phyloP scores from a whole-genome alignment of 2,797 vertebrate genomes.

The Halcyon chelicuti region DNA sequence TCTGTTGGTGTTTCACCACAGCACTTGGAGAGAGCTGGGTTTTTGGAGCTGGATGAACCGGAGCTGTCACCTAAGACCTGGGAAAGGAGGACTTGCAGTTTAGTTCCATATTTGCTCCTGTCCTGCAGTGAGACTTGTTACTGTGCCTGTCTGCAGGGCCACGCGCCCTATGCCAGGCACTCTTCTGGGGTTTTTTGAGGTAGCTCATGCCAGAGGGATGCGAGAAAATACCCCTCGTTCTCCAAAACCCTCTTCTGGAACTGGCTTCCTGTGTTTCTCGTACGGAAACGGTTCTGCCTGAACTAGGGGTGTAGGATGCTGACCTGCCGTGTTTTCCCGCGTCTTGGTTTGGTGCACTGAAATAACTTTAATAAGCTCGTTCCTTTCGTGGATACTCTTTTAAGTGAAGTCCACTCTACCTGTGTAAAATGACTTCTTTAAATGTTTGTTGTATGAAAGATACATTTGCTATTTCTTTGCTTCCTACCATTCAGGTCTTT shows the following conservation, averaged over 20 bases:
- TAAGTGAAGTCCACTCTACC: conserved; percentile 69
- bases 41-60: neutral
- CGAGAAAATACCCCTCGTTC: conserved; percentile 1
- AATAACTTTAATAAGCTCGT: conserved; percentile 63
- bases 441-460: conserved; percentile 60
- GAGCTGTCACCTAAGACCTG: neutral
- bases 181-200: neutral
- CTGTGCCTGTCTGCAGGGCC: neutral
- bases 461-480: conserved; percentile 60
- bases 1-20: neutral
- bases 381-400: conserved; percentile 72
- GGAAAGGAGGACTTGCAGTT: neutral
- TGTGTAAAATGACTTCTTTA: conserved; percentile 61
- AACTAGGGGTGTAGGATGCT: neutral
- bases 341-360: conserved; percentile 74
- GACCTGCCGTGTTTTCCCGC: conserved; percentile 21
- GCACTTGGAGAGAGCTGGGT: neutral
- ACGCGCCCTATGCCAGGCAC: neutral
- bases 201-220: neutral
- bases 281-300: neutral
- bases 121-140: neutral
- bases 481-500: conserved; percentile 71
- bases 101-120: neutral
- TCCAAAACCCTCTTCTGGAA: conserved; percentile 27
- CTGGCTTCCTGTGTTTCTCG: neutral